Evolutionary conservation across 2,113 vertebrate species (phyloP).

Genomic region (Coturnix japonica): DNA sequence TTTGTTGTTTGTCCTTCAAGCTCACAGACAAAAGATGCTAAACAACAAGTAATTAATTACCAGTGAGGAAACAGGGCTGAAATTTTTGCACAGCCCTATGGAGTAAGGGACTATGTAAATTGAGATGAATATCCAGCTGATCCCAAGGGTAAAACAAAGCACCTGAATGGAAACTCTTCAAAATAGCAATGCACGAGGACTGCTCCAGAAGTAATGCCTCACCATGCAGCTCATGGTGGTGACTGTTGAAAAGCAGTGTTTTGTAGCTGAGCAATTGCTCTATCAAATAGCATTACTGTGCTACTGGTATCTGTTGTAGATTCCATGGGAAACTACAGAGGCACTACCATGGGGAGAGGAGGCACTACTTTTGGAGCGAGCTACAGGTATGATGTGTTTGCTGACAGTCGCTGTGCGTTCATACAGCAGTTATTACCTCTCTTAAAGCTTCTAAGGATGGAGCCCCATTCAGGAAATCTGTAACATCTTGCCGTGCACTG

Average conservation of each 20-base stretch:
- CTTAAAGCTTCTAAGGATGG: conserved; percentile 82
- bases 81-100: background rate
- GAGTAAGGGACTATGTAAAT: background rate
- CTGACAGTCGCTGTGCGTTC: background rate
- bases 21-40: background rate
- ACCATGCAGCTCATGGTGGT: no score
- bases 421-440: conserved; percentile 69
- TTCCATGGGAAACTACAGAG: no score
- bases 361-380: no score
- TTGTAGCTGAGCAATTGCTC: no score
- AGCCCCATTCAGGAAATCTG: conserved; percentile 80
- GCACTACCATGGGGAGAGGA: no score
- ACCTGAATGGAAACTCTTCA: background rate
- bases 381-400: background rate
- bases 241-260: no score
- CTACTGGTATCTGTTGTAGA: no score
- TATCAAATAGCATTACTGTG: no score
- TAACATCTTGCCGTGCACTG: conserved; percentile 75
- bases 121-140: background rate
- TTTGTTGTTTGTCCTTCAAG: background rate
- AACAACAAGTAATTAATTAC: background rate
- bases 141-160: background rate
- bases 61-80: background rate
- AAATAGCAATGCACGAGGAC: background rate
- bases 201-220: no score